Evolutionary conservation across 2,888 invertebrate genomes (phyloP).

Genomic region (Eustalomyia histrio): DNA sequence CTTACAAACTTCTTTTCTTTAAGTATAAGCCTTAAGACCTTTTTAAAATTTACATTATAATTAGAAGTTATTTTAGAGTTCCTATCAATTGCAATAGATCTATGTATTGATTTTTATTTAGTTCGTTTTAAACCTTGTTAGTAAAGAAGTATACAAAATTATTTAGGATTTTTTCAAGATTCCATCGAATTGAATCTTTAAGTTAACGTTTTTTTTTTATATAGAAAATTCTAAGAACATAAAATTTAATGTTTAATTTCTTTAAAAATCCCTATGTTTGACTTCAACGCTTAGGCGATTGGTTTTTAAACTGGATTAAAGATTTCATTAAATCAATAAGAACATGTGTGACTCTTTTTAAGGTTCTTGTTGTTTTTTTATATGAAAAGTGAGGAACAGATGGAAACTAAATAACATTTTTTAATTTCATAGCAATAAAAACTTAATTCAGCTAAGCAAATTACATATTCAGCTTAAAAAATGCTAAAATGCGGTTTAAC

Average conservation of each 20-base stretch:
- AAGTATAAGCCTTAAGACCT: not conserved
- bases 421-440: too few species aligned
- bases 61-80: conserved; percentile 6
- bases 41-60: not conserved
- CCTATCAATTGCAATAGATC: conserved; percentile 18
- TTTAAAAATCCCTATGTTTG: not conserved
- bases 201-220: not conserved
- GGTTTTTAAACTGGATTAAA: not conserved
- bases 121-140: conserved; percentile 36
- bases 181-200: conserved; percentile 7
- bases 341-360: not conserved
- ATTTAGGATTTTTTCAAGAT: not conserved
- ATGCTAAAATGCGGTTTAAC: too few species aligned
- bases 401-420: not conserved
- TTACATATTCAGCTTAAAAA: not conserved
- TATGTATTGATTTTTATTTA: conserved; percentile 25
- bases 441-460: not conserved
- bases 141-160: not conserved
- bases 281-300: not conserved
- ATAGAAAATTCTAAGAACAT: not conserved
- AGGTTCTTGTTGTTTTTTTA: not conserved
- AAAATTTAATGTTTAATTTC: not conserved
- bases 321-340: not conserved
- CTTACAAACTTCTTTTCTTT: not conserved
- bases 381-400: not conserved